Conservation (phyloP, 2,888 invertebrate genomes). For the Pomacea canaliculata region DNA sequence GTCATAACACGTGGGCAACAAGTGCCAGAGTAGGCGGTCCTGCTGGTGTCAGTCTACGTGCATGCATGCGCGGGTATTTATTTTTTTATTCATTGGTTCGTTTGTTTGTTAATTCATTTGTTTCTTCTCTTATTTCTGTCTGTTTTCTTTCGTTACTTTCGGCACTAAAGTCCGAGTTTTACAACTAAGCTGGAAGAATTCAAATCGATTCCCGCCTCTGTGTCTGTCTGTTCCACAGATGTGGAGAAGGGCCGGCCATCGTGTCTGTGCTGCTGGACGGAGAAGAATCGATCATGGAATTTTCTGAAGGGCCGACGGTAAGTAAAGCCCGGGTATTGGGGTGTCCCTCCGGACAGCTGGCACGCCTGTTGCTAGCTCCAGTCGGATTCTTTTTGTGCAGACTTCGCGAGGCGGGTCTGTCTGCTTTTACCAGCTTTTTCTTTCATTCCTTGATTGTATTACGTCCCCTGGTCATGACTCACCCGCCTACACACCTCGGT, state of each 20-base stretch:
- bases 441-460: not conserved
- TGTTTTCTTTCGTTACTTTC: not conserved
- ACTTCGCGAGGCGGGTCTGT: no score
- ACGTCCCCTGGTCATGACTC: not conserved
- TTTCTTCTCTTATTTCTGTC: not conserved
- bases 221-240: conserved; percentile 1
- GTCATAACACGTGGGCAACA: no score
- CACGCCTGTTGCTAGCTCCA: no score
- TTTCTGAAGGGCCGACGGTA: conserved; percentile 76
- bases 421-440: no score
- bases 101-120: not conserved
- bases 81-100: no score
- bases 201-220: no score
- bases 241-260: conserved; percentile 80
- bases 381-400: no score
- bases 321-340: not conserved
- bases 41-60: no score
- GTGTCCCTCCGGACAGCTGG: no score
- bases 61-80: not conserved
- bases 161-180: no score
- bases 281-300: conserved; percentile 91
- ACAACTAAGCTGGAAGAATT: no score
- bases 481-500: not conserved
- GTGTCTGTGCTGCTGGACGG: conserved; percentile 94
- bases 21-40: no score